Percentiles rank a stretch among this genome's conserved stretches.
Conservation (phyloP, 2,888 invertebrate genomes). For the Nectonema munidae region DNA sequence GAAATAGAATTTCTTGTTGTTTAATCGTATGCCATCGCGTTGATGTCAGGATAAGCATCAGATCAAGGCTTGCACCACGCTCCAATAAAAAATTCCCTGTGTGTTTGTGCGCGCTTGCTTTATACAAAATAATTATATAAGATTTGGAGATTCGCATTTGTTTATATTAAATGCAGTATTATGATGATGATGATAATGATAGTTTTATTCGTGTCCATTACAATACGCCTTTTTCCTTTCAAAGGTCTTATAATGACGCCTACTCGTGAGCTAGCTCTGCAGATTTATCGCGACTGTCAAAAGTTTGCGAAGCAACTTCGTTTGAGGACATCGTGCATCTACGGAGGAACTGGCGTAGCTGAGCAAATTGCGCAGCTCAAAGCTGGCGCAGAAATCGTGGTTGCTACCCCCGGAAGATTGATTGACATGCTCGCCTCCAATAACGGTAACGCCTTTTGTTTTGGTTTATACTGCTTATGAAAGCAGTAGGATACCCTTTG, state of each 20-base stretch:
- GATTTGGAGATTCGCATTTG: too few relatives aligned
- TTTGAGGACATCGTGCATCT: conserved; percentile 37
- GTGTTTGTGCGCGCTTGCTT: too few relatives aligned
- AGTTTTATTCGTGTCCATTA: conserved; percentile 13
- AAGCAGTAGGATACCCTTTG: background rate
- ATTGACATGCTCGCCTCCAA: conserved; percentile 98
- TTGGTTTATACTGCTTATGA: conserved; percentile 18
- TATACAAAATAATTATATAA: too few relatives aligned
- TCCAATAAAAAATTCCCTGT: too few relatives aligned
- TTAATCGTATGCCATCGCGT: too few relatives aligned
- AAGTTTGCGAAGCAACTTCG: conserved; percentile 48
- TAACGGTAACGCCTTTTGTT: conserved; percentile 31
- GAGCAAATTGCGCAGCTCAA: conserved; percentile 83
- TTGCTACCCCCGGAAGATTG: conserved; percentile 95
- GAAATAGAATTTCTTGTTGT: too few relatives aligned
- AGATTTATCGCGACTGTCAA: conserved; percentile 74
- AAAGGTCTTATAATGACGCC: conserved; percentile 76
- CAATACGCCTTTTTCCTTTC: conserved; percentile 14
- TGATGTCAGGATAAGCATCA: too few relatives aligned
- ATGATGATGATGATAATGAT: conserved; percentile 9
- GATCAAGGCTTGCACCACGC: too few relatives aligned
- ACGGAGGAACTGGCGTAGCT: conserved; percentile 83
- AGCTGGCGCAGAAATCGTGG: conserved; percentile 80
- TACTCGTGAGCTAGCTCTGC: conserved; percentile 85
- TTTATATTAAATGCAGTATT: background rate